Percentiles rank a stretch among this genome's conserved stretches.
These are phyloP conservation scores for Chamaea fasciata DNA, from an alignment of 2,113 vertebrate species.

Conservation along the genomic window DNA sequence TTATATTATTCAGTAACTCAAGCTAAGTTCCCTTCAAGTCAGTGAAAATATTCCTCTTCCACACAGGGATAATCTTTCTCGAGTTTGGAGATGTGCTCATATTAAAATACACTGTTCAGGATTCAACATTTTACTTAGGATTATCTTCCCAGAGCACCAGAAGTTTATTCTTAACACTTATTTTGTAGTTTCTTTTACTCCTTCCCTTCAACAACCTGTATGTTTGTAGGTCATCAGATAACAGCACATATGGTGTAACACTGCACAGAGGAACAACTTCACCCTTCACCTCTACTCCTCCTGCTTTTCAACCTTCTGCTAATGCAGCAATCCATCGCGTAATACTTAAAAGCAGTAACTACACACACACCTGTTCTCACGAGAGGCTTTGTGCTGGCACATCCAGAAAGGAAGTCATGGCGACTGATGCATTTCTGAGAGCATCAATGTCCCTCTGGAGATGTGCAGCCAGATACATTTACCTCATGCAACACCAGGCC, in stretches of 20 bases:
- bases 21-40: neutral
- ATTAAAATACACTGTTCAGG: neutral
- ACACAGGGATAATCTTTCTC: neutral
- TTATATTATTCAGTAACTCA: neutral
- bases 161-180: neutral
- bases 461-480: fast-evolving
- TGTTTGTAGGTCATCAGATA: neutral
- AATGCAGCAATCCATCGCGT: neutral
- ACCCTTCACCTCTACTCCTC: neutral
- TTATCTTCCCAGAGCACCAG: neutral
- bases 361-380: neutral
- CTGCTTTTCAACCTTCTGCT: neutral
- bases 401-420: neutral
- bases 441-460: fast-evolving
- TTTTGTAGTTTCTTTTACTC: neutral
- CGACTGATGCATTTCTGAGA: neutral
- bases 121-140: neutral
- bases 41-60: neutral
- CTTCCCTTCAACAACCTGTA: neutral
- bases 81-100: neutral
- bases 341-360: neutral
- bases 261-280: neutral
- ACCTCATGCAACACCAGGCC: neutral
- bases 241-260: neutral
- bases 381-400: neutral